Percentiles rank a stretch among this genome's conserved stretches.
These are phyloP conservation scores for Bombus pyrosoma DNA, from an alignment of 1,140 invertebrate genomes.

Conservation along the genomic window DNA sequence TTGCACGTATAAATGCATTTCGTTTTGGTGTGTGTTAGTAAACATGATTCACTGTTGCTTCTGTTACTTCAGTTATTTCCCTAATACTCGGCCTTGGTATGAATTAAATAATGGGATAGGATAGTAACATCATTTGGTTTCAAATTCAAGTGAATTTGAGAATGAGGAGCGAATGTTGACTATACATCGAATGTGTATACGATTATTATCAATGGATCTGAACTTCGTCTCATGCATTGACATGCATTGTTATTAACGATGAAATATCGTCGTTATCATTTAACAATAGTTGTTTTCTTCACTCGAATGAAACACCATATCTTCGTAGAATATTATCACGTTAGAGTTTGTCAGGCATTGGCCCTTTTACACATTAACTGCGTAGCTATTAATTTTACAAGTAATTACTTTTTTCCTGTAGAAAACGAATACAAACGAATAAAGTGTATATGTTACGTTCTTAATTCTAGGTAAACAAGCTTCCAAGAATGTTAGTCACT, in stretches of 20 bases:
- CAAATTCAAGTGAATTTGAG: not conserved
- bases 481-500: not conserved
- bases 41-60: slow-evolving; percentile 22
- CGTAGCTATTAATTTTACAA: not conserved
- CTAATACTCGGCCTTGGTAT: not conserved
- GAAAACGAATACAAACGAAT: not conserved
- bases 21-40: slow-evolving; percentile 17
- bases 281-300: not conserved
- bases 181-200: not conserved
- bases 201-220: slow-evolving; percentile 56
- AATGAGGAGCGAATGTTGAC: not conserved
- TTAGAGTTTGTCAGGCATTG: slow-evolving; percentile 9
- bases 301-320: not conserved
- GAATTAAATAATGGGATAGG: slow-evolving; percentile 4
- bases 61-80: slow-evolving; percentile 9
- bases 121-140: not conserved
- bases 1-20: slow-evolving; percentile 16
- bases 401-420: not conserved
- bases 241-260: slow-evolving; percentile 50
- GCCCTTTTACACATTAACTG: slow-evolving; percentile 1
- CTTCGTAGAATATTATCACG: not conserved
- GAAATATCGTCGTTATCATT: slow-evolving; percentile 6
- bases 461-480: not conserved
- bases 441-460: too few relatives aligned
- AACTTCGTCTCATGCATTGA: slow-evolving; percentile 52